These are phyloP conservation scores for Dascyllus trimaculatus DNA, from an alignment of 2,113 vertebrate species.

Conservation along the genomic window DNA sequence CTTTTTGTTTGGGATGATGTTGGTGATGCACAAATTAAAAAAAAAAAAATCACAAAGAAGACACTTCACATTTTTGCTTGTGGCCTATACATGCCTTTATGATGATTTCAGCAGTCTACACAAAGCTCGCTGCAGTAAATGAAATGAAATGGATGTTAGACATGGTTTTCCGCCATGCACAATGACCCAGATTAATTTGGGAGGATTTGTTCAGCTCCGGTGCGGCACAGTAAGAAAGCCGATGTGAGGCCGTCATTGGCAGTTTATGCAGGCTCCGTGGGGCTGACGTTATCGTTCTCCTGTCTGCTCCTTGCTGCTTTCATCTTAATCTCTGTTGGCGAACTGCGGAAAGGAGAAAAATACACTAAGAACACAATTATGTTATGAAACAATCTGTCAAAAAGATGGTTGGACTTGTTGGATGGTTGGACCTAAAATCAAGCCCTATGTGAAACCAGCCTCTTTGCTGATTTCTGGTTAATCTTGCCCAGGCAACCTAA, in stretches of 20 bases:
- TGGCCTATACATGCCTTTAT: conserved; percentile 77
- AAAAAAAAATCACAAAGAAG: conserved; percentile 47
- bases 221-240: conserved; percentile 15
- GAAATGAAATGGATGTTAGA: conserved; percentile 69
- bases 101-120: conserved; percentile 72
- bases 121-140: conserved; percentile 60
- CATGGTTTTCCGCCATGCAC: conserved; percentile 26
- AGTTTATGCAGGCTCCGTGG: background rate
- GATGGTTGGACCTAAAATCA: too few species aligned
- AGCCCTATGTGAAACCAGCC: too few species aligned
- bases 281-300: conserved; percentile 3
- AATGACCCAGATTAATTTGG: conserved; percentile 8
- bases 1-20: conserved; percentile 56
- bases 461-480: too few species aligned
- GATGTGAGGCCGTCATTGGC: conserved; percentile 8
- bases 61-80: conserved; percentile 65
- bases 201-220: conserved; percentile 15
- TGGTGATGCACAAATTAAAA: conserved; percentile 55
- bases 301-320: conserved; percentile 27
- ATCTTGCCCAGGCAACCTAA: too few species aligned
- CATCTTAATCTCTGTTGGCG: conserved; percentile 87
- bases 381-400: background rate
- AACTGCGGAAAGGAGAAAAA: conserved; percentile 68
- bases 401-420: too few species aligned
- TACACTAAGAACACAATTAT: background rate